These are phyloP conservation scores for Cynoglossus semilaevis DNA, from an alignment of 2,113 vertebrate genomes.

Conservation along the genomic window DNA sequence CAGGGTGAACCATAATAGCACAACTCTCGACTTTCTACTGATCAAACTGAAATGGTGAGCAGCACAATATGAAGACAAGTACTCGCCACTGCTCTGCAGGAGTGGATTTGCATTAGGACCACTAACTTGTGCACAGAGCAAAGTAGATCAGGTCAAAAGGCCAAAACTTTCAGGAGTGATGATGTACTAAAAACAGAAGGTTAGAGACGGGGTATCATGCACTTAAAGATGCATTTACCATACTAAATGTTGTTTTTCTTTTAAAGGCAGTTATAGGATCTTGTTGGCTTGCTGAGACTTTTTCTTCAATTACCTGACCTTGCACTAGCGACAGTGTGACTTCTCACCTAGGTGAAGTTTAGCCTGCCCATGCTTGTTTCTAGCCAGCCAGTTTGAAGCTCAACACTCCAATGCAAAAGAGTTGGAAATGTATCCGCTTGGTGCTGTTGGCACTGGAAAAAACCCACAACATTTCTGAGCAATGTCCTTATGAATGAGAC, in stretches of 20 bases:
- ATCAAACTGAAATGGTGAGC: conserved; percentile 4
- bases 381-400: conserved; percentile 36
- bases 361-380: conserved; percentile 8
- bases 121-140: conserved; percentile 21
- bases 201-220: conserved; percentile 42
- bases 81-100: neutral
- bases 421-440: conserved; percentile 21
- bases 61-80: conserved; percentile 2
- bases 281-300: conserved; percentile 44
- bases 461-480: conserved; percentile 28
- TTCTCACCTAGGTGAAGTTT: conserved; percentile 16
- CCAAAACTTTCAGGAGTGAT: conserved; percentile 20
- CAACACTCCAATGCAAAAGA: conserved; percentile 29
- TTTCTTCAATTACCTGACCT: conserved; percentile 22
- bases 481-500: conserved; percentile 7
- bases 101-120: conserved; percentile 37
- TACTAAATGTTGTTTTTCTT: conserved; percentile 15
- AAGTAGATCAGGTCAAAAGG: conserved; percentile 22
- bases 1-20: conserved; percentile 9
- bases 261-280: conserved; percentile 55
- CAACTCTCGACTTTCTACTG: conserved; percentile 6
- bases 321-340: neutral
- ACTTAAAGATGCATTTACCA: conserved; percentile 37
- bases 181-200: conserved; percentile 20
- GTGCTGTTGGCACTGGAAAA: conserved; percentile 18